These are phyloP conservation scores for Dolichallabes microphthalmus DNA, from an alignment of 2,113 vertebrate species.

Conservation along the genomic window DNA sequence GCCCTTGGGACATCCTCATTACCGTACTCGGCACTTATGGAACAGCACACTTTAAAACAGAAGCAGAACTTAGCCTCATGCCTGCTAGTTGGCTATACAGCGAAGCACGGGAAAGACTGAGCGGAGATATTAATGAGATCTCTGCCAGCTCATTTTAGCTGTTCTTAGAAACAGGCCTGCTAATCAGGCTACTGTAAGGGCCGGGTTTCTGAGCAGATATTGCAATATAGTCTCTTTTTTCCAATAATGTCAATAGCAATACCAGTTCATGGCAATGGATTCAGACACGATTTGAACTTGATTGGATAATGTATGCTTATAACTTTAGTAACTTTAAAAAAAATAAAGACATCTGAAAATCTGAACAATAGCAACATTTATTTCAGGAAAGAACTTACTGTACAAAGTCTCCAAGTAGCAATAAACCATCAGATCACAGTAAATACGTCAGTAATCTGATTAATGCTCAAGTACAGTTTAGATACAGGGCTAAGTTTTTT, in stretches of 20 bases:
- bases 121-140: too few relatives aligned
- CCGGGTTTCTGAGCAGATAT: too few relatives aligned
- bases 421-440: constrained; percentile 71
- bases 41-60: too few relatives aligned
- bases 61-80: too few relatives aligned
- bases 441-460: constrained; percentile 61
- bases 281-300: neutral
- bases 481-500: constrained; percentile 60
- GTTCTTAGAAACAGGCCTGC: too few relatives aligned
- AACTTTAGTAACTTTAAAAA: neutral
- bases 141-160: too few relatives aligned
- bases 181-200: too few relatives aligned
- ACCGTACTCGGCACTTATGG: too few relatives aligned
- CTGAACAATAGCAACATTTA: constrained; percentile 78
- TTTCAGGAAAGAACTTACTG: constrained; percentile 78
- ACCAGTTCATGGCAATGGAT: neutral
- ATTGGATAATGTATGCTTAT: neutral
- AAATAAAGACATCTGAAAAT: constrained; percentile 24
- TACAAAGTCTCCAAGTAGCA: constrained; percentile 77
- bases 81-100: too few relatives aligned
- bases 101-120: too few relatives aligned
- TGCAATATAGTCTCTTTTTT: too few relatives aligned
- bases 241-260: neutral
- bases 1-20: too few relatives aligned
- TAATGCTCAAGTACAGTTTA: constrained; percentile 62